Evolutionary conservation across 2,888 invertebrate species (phyloP).

Genomic region (Harpalus rubripes): DNA sequence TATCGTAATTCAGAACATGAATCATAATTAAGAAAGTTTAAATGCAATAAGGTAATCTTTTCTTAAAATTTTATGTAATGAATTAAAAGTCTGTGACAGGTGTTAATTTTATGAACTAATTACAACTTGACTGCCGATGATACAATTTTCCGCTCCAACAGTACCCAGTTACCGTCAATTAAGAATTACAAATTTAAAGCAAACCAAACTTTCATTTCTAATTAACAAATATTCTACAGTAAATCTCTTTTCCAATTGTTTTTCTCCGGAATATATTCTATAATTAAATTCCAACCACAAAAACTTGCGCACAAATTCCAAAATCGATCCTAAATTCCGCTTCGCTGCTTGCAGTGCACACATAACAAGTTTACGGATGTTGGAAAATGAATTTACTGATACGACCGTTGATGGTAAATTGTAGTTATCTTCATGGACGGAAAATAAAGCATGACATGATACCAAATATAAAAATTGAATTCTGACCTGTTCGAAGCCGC

Average conservation of each 20-base stretch:
- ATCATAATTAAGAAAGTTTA: constrained; percentile 1
- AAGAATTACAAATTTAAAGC: not conserved
- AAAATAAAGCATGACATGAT: constrained; percentile 5
- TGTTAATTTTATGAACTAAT: constrained; percentile 50
- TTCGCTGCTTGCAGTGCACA: not conserved
- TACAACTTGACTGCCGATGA: constrained; percentile 13
- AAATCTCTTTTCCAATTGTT: not conserved
- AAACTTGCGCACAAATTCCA: constrained; percentile 36
- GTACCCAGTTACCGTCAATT: not conserved
- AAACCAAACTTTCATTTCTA: not conserved
- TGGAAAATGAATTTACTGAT: constrained; percentile 32
- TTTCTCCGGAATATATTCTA: constrained; percentile 21
- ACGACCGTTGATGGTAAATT: constrained; percentile 34
- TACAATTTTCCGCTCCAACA: constrained; percentile 20
- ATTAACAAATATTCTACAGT: not conserved
- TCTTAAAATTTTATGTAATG: constrained; percentile 22
- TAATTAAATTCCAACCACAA: constrained; percentile 27
- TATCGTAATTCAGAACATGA: not conserved
- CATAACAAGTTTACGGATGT: constrained; percentile 40
- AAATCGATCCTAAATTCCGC: constrained; percentile 35
- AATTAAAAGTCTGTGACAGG: constrained; percentile 58
- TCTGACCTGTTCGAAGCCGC: constrained; percentile 97
- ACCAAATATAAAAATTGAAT: constrained; percentile 43
- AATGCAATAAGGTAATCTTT: constrained; percentile 15
- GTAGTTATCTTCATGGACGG: not conserved